These are phyloP conservation scores for Podarcis siculus DNA, from an alignment of 2,797 vertebrate species.

Conservation along the genomic window DNA sequence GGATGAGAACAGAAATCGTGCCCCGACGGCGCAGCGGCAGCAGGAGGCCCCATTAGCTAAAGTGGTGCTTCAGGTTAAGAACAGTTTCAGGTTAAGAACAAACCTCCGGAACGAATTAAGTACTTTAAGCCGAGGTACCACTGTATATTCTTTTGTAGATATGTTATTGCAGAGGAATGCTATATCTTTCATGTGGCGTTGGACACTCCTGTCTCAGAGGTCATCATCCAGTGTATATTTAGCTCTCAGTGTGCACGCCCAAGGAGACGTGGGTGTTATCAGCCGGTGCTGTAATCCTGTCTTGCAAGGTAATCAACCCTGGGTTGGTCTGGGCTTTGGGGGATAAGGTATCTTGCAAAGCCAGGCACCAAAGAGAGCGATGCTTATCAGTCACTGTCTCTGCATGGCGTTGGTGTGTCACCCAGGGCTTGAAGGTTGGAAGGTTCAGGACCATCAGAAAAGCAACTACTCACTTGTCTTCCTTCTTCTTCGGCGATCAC, in stretches of 20 bases:
- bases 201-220: neutral
- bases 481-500: too few relatives aligned
- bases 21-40: rapidly evolving
- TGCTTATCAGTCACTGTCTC: neutral
- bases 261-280: neutral
- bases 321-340: neutral
- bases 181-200: neutral
- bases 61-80: too few relatives aligned
- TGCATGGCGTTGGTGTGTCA: neutral
- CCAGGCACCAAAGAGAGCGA: neutral
- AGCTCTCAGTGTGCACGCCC: neutral
- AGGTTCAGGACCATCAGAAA: too few relatives aligned
- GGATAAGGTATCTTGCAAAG: neutral
- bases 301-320: neutral
- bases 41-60: too few relatives aligned
- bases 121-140: too few relatives aligned
- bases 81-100: too few relatives aligned
- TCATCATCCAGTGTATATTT: neutral
- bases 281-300: neutral
- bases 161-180: neutral
- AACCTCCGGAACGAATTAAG: too few relatives aligned
- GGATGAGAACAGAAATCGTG: too few relatives aligned
- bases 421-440: neutral
- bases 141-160: too few relatives aligned
- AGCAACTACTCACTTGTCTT: too few relatives aligned